Base-by-base conservation (phyloP, 2,797 vertebrate genomes). In the Rhinichthys osculus region DNA sequence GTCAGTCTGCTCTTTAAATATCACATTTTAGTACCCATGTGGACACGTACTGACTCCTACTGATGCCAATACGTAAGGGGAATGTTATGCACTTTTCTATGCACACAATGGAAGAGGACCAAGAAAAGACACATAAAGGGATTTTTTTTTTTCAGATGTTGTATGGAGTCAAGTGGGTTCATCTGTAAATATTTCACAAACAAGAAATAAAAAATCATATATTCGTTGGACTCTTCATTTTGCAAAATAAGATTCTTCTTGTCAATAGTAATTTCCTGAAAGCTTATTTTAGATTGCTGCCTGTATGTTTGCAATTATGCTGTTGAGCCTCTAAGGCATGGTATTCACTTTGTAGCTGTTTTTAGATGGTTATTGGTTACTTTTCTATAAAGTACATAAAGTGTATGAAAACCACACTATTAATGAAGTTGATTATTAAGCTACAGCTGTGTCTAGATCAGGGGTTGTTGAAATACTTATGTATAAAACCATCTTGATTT, bases 151-250 rank as follows among this genome's bases (percentile, higher is more conserved):
- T 42, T n/a, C 59, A 85, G 57, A 73, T 85, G 54, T 67, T 66
- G n/a, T 66, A 40, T 73, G 57, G 70, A 59, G 78, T 67, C 40
- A 54, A 16, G 10, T 80, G 44, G 82, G 59, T 66, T 77, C 73
- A 83, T 83, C 44, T 87, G 81, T 78, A 70, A 27, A 80, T 66
- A 40, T 50, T 76, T 71, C 9, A 50, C 9, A 38, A 76, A 86
- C 1, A 38, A 14, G 0, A 80, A 85, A 62, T 47, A 69, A 66
- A 35, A 59, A 19, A 69, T 57, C 50, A 57, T 82, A 57, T 40
- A 71, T 70, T 14, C 52, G 73, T 40, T 44, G 44, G 42, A 57
- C 57, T 38, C 9, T 47, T 64, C 35, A 23, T 47, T 78, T n/a
- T 52, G 7, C 33, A 76, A 40, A 76, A 19, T 17, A 16, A 30